Base-by-base conservation (phyloP, 2,888 invertebrate genomes). In the Apocheima hispidaria region DNA sequence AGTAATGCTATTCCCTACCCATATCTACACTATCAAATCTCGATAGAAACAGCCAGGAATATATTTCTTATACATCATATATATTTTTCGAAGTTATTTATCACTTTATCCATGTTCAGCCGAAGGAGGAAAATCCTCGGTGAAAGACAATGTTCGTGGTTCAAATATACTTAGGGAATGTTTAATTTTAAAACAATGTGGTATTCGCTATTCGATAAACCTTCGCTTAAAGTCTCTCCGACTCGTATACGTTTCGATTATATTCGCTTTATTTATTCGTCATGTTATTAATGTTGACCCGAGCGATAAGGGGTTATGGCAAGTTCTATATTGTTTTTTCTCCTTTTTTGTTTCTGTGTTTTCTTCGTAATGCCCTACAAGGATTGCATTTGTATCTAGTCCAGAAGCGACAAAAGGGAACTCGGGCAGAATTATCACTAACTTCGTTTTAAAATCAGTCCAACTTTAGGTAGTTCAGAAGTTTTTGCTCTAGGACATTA, bases 11-110 rank as follows among this genome's bases (percentile, higher is more conserved):
- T 60, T 46, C 36, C 23, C 56, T 50, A 35, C 33, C 41, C 40
- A 38, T 49, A 36, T 55, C 54, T 64, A 63, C 60, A 59, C 44
- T 21, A 46, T 52, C 28, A 63, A 60, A 55, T 58, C 38, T 60
- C 56, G 50, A 21, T 57, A n/a, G 16, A 36, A 51, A 51, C 35
- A 36, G 53, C 18, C 57, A 60, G 57, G 41, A 59, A 52, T 48
- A 41, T 41, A 59, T 43, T 44, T 41, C 54, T 52, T 28, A 59
- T 55, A 49, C 36, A 43, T 60, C 26, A 43, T 50, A 30, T 33
- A 20, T 10, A 2, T 18, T 18, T 52, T 49, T 36, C 26, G 26
- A 58, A 35, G 18, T 21, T 52, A 18, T 33, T 49, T 49, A 35
- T 35, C 12, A 21, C 12, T 18, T 16, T 21, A 40, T 21, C 1